These are phyloP conservation scores for Sylvilagus bachmani DNA, from an alignment of 2,113 vertebrate species.

Conservation along the genomic window DNA sequence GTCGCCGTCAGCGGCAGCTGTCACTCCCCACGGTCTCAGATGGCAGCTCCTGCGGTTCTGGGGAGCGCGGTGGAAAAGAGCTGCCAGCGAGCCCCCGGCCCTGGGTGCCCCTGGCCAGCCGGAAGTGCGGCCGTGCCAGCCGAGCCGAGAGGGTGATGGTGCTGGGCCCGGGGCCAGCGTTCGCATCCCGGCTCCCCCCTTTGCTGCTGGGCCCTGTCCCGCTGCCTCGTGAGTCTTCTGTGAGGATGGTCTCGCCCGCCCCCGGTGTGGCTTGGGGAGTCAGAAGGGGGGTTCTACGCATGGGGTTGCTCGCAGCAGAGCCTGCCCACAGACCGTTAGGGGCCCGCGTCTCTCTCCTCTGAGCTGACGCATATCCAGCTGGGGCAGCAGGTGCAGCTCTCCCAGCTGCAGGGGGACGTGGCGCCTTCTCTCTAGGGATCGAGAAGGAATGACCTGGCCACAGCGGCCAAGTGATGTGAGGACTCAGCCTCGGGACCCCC, in stretches of 20 bases:
- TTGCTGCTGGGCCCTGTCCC: too few species aligned
- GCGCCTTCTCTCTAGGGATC: neutral
- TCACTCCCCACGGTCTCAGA: conserved; percentile 67
- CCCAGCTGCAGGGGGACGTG: too few species aligned
- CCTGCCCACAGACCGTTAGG: neutral
- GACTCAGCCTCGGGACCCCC: neutral
- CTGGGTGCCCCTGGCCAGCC: neutral
- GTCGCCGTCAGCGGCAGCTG: conserved; percentile 75
- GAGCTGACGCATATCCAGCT: neutral
- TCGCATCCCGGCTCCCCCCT: too few species aligned
- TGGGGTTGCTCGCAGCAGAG: neutral
- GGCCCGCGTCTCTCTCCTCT: neutral
- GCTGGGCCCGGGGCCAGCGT: neutral
- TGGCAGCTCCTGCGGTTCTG: conserved; percentile 71
- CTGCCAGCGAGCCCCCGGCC: neutral
- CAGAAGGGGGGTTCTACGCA: neutral
- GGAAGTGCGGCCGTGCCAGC: neutral
- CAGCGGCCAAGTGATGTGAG: neutral
- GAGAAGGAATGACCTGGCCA: too few species aligned
- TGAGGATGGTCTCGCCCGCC: neutral
- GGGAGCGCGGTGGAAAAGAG: neutral
- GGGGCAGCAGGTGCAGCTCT: neutral
- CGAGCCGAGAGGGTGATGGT: neutral
- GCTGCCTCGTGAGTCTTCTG: too few species aligned
- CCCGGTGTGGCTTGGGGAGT: neutral